Percentiles rank a stretch among this genome's conserved stretches.
Conservation (phyloP, 1,140 invertebrate genomes). For the honey bee (Apis mellifera) region DNA sequence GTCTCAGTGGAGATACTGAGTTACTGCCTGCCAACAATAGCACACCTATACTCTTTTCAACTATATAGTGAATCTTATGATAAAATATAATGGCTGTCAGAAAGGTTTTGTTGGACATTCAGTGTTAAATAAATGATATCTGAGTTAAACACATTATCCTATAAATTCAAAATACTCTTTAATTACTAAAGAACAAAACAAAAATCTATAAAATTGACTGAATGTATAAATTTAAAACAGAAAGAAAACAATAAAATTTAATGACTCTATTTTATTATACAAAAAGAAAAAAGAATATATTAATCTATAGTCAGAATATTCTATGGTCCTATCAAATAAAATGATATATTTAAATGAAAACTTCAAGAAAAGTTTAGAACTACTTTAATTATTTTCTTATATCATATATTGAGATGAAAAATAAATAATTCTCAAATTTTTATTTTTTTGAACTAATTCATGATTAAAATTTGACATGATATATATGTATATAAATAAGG, state of each 20-base stretch:
- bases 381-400: conserved; percentile 49
- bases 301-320: conserved; percentile 53
- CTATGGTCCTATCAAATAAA: conserved; percentile 42
- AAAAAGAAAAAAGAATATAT: conserved; percentile 40
- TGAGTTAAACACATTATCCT: conserved; percentile 34
- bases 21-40: conserved; percentile 75
- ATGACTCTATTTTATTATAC: conserved; percentile 63
- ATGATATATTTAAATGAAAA: conserved; percentile 38
- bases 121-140: conserved; percentile 49
- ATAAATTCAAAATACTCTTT: conserved; percentile 56
- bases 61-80: conserved; percentile 66
- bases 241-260: conserved; percentile 45
- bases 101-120: conserved; percentile 44
- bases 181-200: conserved; percentile 62
- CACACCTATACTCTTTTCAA: conserved; percentile 67
- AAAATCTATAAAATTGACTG: conserved; percentile 57
- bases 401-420: conserved; percentile 32
- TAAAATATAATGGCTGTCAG: conserved; percentile 71
- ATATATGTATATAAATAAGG: conserved; percentile 46
- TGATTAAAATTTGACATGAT: conserved; percentile 47
- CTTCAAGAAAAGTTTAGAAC: conserved; percentile 44
- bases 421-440: conserved; percentile 50
- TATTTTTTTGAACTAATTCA: conserved; percentile 51
- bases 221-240: conserved; percentile 50
- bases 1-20: conserved; percentile 66